Evolutionary conservation across 2,888 invertebrate species (phyloP).

Genomic region (Notodonta dromedarius): DNA sequence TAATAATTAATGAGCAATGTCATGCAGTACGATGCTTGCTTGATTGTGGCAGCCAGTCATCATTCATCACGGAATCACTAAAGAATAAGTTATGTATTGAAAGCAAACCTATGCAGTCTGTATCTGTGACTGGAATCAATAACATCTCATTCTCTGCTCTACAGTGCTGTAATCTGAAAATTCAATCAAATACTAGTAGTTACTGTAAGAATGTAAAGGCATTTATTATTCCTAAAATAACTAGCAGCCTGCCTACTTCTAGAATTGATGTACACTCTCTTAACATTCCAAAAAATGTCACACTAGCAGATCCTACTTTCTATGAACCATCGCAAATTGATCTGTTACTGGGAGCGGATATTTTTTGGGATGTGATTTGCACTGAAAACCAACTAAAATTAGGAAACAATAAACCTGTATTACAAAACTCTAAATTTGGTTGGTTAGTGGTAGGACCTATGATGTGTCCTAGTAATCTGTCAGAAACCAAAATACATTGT

Average conservation of each 20-base stretch:
- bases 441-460: slow-evolving; percentile 11
- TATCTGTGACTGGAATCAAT: slow-evolving; percentile 7
- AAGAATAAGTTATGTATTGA: slow-evolving; percentile 1
- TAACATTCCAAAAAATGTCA: slow-evolving; percentile 2
- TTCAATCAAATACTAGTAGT: not conserved
- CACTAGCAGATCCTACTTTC: slow-evolving; percentile 8
- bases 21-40: slow-evolving; percentile 9
- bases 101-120: not conserved
- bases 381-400: slow-evolving; percentile 7
- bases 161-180: slow-evolving; percentile 1
- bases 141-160: not conserved
- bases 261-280: not conserved
- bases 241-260: slow-evolving; percentile 1
- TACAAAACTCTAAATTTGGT: slow-evolving; percentile 12
- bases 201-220: slow-evolving; percentile 1
- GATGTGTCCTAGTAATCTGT: not conserved
- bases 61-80: slow-evolving; percentile 6
- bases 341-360: slow-evolving; percentile 12
- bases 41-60: slow-evolving; percentile 8
- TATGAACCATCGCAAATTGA: slow-evolving; percentile 6
- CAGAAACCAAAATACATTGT: slow-evolving; percentile 2
- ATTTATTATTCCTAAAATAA: slow-evolving; percentile 2
- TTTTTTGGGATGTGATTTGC: slow-evolving; percentile 15
- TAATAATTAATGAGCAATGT: not conserved
- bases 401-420: slow-evolving; percentile 7